A percentile compares a stretch with the other conserved stretches of the same genome.
Conservation (phyloP, 92 coral and sea anemone species). For the Porites evermanni region DNA sequence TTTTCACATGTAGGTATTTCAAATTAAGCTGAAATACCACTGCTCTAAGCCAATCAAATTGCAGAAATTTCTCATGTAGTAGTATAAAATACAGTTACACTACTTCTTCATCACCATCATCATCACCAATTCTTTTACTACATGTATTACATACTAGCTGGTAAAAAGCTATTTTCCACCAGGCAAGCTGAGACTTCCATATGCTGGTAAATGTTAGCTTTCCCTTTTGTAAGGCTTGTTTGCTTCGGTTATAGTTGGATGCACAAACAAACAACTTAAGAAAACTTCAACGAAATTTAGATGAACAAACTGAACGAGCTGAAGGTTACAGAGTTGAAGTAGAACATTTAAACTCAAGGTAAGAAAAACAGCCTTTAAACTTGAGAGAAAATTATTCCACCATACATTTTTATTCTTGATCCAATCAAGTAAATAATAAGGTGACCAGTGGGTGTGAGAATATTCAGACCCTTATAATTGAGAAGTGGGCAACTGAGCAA, state of each 20-base stretch:
- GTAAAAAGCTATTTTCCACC: no score
- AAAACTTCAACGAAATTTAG: slow-evolving; percentile 85
- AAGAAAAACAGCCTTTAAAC: neutral
- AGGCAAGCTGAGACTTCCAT: no score
- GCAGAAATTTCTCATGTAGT: no score
- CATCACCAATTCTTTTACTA: no score
- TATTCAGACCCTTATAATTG: neutral
- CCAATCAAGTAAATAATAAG: neutral
- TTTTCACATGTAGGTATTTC: no score
- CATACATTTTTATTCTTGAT: neutral
- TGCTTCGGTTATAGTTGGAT: slow-evolving; percentile 68
- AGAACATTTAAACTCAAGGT: slow-evolving; percentile 96
- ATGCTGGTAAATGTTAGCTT: neutral
- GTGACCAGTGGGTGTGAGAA: neutral
- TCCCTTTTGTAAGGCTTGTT: neutral
- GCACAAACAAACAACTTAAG: slow-evolving; percentile 76
- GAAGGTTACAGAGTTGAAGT: slow-evolving; percentile 92
- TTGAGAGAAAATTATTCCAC: neutral
- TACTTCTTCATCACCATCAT: no score
- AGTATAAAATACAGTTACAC: no score
- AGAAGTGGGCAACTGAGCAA: no score
- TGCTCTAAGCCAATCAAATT: no score
- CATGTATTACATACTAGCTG: no score
- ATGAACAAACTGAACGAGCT: slow-evolving; percentile 93
- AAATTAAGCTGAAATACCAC: no score